A percentile compares a stretch with the other conserved stretches of the same genome.
phyloP scores from a whole-genome alignment of 2,797 vertebrate genomes.

The Hafferia zeledoni region DNA sequence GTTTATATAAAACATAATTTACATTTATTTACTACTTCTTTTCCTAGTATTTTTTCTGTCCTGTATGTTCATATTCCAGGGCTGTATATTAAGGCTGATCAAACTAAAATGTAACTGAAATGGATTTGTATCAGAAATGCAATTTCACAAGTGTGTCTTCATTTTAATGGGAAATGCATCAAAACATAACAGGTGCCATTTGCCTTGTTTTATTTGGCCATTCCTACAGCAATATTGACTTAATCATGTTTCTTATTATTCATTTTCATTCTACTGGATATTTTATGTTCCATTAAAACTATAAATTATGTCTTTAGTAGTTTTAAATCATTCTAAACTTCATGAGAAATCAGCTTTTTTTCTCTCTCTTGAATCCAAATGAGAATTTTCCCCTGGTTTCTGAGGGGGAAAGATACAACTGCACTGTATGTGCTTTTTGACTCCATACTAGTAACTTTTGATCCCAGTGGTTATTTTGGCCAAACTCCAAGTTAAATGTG shows the following conservation, averaged over 20 bases:
- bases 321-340: background rate
- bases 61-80: background rate
- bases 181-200: background rate
- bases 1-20: background rate
- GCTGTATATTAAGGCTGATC: background rate
- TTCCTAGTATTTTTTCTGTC: background rate
- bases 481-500: background rate
- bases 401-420: background rate
- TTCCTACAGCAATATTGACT: background rate
- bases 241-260: background rate
- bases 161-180: background rate
- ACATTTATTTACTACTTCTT: background rate
- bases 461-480: background rate
- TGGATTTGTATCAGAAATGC: background rate
- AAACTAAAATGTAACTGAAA: background rate
- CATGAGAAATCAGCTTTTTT: background rate
- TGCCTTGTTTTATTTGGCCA: background rate
- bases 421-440: background rate
- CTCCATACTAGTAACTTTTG: background rate
- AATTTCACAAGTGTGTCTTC: accelerated
- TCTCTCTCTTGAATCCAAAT: background rate
- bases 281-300: background rate
- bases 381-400: background rate
- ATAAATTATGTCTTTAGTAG: background rate
- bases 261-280: background rate